Percentiles rank a stretch among this genome's conserved stretches.
Conservation (phyloP, 2,888 invertebrate genomes). For the Sphaeridia pumilis region DNA sequence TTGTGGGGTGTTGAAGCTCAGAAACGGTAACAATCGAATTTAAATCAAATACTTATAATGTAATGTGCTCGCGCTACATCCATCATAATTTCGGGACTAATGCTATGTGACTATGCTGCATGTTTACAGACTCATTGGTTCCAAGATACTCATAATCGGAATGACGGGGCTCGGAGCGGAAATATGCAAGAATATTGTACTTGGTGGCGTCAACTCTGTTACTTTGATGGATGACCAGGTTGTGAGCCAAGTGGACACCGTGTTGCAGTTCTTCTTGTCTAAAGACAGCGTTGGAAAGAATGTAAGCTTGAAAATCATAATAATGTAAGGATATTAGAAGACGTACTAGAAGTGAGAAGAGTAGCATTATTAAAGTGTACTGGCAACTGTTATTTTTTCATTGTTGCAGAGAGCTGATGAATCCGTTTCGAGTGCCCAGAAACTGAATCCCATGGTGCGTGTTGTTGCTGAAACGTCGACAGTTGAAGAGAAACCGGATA, state of each 20-base stretch:
- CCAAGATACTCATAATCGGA: conserved; percentile 77
- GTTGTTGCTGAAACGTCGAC: conserved; percentile 45
- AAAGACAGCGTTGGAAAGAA: conserved; percentile 63
- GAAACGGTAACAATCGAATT: conserved; percentile 63
- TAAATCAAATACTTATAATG: too few relatives aligned
- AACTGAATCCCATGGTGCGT: conserved; percentile 87
- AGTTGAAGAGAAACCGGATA: conserved; percentile 56
- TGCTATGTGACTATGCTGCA: too few relatives aligned
- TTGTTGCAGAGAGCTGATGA: conserved; percentile 63
- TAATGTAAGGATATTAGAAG: too few relatives aligned
- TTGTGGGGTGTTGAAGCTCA: conserved; percentile 98
- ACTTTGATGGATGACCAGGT: conserved; percentile 67
- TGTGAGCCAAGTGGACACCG: conserved; percentile 57
- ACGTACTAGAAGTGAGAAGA: too few relatives aligned
- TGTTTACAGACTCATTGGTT: conserved; percentile 60
- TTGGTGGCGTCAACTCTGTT: conserved; percentile 82
- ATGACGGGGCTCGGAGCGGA: conserved; percentile 86
- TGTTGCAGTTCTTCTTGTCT: conserved; percentile 73
- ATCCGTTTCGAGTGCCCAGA: conserved; percentile 62
- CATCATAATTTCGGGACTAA: too few relatives aligned
- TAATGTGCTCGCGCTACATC: too few relatives aligned
- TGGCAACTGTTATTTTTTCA: conserved; percentile 20
- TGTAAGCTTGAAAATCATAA: conserved; percentile 42
- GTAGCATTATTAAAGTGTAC: too few relatives aligned
- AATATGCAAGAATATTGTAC: conserved; percentile 86